These are phyloP conservation scores for Anguilla megastoma DNA, from an alignment of 2,797 vertebrate species.

Conservation along the genomic window DNA sequence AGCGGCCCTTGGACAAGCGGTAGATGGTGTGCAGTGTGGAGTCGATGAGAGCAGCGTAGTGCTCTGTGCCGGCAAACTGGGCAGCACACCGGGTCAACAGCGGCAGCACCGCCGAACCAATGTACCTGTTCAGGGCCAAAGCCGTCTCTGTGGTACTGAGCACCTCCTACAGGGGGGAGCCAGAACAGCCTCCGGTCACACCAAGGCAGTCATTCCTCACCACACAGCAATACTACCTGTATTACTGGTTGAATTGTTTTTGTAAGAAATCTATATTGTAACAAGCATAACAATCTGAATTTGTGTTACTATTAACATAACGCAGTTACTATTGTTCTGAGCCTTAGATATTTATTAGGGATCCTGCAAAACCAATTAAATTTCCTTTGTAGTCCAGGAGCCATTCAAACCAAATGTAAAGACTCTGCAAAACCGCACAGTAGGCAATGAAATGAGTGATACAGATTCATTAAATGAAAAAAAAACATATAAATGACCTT, in stretches of 20 bases:
- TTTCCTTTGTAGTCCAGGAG: not conserved
- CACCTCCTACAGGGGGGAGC: slow-evolving; percentile 74
- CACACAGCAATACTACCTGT: not conserved
- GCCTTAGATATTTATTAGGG: too few species aligned
- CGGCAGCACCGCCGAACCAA: slow-evolving; percentile 91
- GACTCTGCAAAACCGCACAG: not conserved
- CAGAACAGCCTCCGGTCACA: not conserved
- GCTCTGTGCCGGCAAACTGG: slow-evolving; percentile 92
- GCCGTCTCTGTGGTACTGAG: slow-evolving; percentile 93
- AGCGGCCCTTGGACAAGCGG: slow-evolving; percentile 92
- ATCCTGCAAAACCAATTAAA: not conserved
- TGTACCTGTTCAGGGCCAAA: slow-evolving; percentile 92
- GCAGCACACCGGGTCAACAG: slow-evolving; percentile 94
- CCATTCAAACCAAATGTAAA: not conserved
- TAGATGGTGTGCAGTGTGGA: slow-evolving; percentile 96
- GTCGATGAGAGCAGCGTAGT: slow-evolving; percentile 87
- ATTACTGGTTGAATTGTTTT: not conserved
- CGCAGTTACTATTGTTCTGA: not conserved
- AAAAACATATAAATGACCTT: not conserved
- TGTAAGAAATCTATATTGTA: not conserved
- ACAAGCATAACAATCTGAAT: not conserved
- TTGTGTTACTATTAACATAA: not conserved
- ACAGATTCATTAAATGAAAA: not conserved
- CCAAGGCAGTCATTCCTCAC: not conserved
- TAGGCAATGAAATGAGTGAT: not conserved